Percentiles rank a stretch among this genome's conserved stretches.
Evolutionary conservation across 2,113 vertebrate genomes (phyloP).

Genomic region (Hystrix cristata): DNA sequence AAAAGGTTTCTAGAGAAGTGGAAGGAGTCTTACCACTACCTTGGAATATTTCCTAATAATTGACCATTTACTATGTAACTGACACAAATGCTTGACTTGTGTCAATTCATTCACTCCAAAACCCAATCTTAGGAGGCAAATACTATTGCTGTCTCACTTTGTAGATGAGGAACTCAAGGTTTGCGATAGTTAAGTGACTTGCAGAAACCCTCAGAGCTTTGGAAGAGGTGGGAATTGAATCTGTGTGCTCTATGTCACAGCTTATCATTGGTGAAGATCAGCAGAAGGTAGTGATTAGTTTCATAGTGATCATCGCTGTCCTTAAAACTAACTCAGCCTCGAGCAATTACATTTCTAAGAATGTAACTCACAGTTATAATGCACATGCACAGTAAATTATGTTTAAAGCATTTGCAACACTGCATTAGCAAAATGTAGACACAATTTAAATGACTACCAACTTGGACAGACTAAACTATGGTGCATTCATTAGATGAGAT

Average conservation of each 20-base stretch:
- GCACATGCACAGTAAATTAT: background rate
- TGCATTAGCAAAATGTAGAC: constrained; percentile 14
- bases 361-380: background rate
- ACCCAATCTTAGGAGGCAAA: background rate
- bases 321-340: background rate
- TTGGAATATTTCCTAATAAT: background rate
- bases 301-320: background rate
- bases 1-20: background rate
- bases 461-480: background rate
- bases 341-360: background rate
- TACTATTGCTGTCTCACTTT: background rate
- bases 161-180: background rate
- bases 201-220: background rate
- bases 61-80: background rate
- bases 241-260: background rate
- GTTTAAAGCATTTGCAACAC: background rate
- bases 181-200: background rate
- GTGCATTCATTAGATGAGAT: background rate
- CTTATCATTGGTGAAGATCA: background rate
- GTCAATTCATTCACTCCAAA: background rate
- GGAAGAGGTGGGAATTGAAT: background rate
- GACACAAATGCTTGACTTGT: background rate
- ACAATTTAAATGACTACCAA: constrained; percentile 9
- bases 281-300: background rate
- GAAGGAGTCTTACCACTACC: background rate